Evolutionary conservation across 1,140 invertebrate species (phyloP), one percentile per base, ranked within the genome.

Genomic region (Solen grandis): DNA sequence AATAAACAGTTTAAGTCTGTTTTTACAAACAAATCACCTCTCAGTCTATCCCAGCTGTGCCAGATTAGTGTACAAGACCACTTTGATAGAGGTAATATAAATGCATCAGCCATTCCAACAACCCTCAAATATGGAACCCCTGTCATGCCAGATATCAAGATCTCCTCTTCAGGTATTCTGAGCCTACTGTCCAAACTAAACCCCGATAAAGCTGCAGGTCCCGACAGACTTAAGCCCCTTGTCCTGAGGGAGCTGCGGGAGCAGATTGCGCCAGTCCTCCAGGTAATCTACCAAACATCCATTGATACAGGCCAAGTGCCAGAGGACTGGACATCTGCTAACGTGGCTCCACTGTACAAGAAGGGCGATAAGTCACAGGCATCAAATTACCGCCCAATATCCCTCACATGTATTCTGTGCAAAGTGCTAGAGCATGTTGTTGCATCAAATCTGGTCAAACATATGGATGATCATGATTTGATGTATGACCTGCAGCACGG

Each of bases 371-470:
- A 19, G 33, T 46, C 35, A 41, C 27, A 68, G 27, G 35, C 75
- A 41, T 63, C 50, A 22, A 78, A 60, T 25, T 78, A 59, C 31
- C 29, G 52, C 10, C 63, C 75, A 31, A 57, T 78, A 14, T 69
- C 54, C 35, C 65, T 78, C 31, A 60, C 65, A n/a, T 68, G 75
- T 46, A 46, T 78, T 5, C 46, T 69, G 2, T 68, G 63, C 36
- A 77, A 77, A 77, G 38, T 52, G 19, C 75, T 77, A 16, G 75
- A 78, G 50, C 63, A 78, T 31, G 60, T 78, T 55, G 50, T 69
- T 0, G 57, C 52, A 8, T 78, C 75, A 14, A 38, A 22, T 22
- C 55, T 59, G 19, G 31, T 57, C 19, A 59, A 55, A 29, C 57
- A 54, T 27, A 59, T 68, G 33, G 69, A 54, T 27, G 46, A 46